Conservation (phyloP, 2,113 vertebrate species). For the Equus quagga region DNA sequence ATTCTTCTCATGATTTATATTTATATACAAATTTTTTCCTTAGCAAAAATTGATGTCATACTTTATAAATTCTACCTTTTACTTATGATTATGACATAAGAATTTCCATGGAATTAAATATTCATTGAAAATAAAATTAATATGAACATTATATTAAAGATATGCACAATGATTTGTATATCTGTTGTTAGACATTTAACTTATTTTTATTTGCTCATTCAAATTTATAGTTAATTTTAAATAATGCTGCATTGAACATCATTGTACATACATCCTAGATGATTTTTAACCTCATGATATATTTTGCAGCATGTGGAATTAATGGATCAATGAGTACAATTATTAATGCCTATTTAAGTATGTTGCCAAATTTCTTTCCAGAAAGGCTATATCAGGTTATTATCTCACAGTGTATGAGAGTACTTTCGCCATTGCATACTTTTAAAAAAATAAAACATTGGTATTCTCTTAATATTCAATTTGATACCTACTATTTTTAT, state of each 20-base stretch:
- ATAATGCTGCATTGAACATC: neutral
- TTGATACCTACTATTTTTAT: neutral
- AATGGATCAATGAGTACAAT: neutral
- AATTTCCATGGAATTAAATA: neutral
- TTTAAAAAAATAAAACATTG: neutral
- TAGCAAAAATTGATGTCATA: neutral
- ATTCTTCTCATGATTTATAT: neutral
- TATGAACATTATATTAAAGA: neutral
- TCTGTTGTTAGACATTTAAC: neutral
- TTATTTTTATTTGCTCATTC: neutral
- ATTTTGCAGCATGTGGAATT: neutral
- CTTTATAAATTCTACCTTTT: neutral
- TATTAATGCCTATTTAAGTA: neutral
- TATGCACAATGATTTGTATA: neutral
- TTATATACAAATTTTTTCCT: neutral
- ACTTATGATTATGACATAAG: neutral
- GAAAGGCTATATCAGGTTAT: neutral
- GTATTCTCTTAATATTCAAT: neutral
- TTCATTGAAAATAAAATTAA: neutral
- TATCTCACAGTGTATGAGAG: neutral
- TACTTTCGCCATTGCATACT: neutral
- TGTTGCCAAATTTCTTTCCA: neutral
- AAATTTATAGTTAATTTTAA: slow-evolving; percentile 10
- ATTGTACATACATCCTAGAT: neutral
- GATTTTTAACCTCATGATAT: neutral